Base-by-base conservation (phyloP, 2,888 invertebrate genomes). In the Parnassius orleans region DNA sequence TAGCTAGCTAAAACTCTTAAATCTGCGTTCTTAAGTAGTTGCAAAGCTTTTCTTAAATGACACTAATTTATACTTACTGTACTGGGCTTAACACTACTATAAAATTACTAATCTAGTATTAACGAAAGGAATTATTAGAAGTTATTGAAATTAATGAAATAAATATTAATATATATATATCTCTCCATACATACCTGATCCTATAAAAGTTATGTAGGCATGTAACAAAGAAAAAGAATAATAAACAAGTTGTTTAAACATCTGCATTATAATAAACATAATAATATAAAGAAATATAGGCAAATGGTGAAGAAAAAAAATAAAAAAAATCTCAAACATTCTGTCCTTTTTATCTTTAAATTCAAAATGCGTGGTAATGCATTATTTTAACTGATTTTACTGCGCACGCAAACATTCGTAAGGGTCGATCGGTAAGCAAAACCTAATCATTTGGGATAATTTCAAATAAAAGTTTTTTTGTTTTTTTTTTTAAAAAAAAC, bases 111-210 rank as follows among this genome's bases (percentile, higher is more conserved):
- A n/a, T 56, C 33, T 56, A 54, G 12, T 51, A 33, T 33, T 0
- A 52, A 19, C 9, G 12, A 33, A 24, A 52, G 33, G 10, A 33
- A 3, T 33, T 33, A 33, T 48, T 15, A 14, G 48, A 14, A 48
- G 9, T 48, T 9, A 48, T 48, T 48, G 9, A 2, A n/a, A 7
- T 48, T 7, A 14, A 48, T 11, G 9, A 9, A 48, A 48, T 15
- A 9, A 48, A 48, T 15, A 41, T 57, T 14, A 44, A 41, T 47
- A 52, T 62, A 57, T 53, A n/a, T 60, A 47, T 67, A 57, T 57
- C 0, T 48, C 51, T 55, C 9, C 55, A 61, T 77, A 88, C 90
- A 81, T 88, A 90, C 90, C 90, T 90, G 90, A 74, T 90, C 90
- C 90, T 90, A 74, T 50, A 50, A 53, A 56, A 69, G 64, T 57